Conservation (phyloP, 2,888 invertebrate genomes). For the Liodrosophila aerea region DNA sequence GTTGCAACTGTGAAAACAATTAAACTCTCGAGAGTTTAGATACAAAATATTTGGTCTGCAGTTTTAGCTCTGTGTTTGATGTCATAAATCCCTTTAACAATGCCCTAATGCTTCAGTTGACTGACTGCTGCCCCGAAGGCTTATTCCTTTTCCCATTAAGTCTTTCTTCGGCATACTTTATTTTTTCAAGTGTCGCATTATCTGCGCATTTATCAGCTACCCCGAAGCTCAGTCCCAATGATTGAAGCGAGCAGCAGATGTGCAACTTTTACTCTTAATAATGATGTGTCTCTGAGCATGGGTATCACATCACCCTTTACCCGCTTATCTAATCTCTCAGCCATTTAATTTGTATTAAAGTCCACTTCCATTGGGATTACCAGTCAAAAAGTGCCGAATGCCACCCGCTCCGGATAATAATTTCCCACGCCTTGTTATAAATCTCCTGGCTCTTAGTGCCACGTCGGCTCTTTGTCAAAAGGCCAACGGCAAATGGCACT, state of each 20-base stretch:
- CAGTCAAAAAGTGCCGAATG: neutral
- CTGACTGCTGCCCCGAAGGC: slow-evolving; percentile 34
- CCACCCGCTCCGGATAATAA: slow-evolving; percentile 36
- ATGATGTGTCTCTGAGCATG: slow-evolving; percentile 28
- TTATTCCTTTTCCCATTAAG: neutral
- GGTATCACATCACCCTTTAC: slow-evolving; percentile 23
- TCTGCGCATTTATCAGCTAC: slow-evolving; percentile 52
- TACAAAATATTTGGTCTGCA: slow-evolving; percentile 66
- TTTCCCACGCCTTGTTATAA: slow-evolving; percentile 58
- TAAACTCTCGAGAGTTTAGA: slow-evolving; percentile 51
- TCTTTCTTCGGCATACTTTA: neutral
- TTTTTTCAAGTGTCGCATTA: slow-evolving; percentile 66
- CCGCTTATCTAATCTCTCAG: slow-evolving; percentile 57
- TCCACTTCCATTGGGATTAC: slow-evolving; percentile 4
- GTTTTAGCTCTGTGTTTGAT: slow-evolving; percentile 41
- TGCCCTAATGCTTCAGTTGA: slow-evolving; percentile 58
- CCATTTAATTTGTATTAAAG: slow-evolving; percentile 60
- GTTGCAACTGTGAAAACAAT: slow-evolving; percentile 75
- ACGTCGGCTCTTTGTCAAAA: slow-evolving; percentile 40
- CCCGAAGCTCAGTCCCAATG: slow-evolving; percentile 11
- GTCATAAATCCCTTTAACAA: slow-evolving; percentile 78
- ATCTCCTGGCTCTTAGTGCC: slow-evolving; percentile 14
- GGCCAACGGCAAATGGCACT: slow-evolving; percentile 36
- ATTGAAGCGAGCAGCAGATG: slow-evolving; percentile 36
- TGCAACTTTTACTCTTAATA: slow-evolving; percentile 24